phyloP scores from a whole-genome alignment of 2,113 vertebrate genomes.

The Brachypteracias leptosomus region DNA sequence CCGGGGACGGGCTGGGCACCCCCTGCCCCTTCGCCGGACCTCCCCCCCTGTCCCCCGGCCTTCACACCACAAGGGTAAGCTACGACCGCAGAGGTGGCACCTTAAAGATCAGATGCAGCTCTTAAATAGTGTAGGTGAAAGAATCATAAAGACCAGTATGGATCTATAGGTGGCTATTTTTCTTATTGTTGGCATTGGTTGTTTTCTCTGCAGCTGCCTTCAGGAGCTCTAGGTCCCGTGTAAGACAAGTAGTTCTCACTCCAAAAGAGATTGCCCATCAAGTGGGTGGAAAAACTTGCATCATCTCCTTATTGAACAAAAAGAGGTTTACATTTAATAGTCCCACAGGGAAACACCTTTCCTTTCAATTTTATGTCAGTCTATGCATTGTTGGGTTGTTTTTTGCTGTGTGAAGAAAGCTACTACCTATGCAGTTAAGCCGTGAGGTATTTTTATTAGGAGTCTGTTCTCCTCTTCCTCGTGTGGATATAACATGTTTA shows the following conservation, averaged over 20 bases:
- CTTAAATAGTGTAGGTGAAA: accelerated
- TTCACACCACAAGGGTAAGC: accelerated
- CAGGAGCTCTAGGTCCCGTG: background rate
- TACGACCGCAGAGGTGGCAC: accelerated
- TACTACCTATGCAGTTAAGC: background rate
- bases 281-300: background rate
- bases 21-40: background rate
- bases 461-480: background rate
- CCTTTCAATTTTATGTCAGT: background rate
- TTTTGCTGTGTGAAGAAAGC: background rate
- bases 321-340: background rate
- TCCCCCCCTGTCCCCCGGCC: background rate
- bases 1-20: background rate
- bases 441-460: background rate
- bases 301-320: background rate
- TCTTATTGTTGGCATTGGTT: background rate
- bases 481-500: background rate
- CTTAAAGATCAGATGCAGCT: accelerated
- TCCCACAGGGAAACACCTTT: background rate
- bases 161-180: background rate
- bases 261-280: background rate
- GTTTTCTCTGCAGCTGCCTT: background rate
- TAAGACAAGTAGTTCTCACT: background rate
- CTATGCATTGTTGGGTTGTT: background rate
- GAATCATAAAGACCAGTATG: accelerated